Evolutionary conservation across 2,797 vertebrate species (phyloP).

Genomic region (Erpetoichthys calabaricus): DNA sequence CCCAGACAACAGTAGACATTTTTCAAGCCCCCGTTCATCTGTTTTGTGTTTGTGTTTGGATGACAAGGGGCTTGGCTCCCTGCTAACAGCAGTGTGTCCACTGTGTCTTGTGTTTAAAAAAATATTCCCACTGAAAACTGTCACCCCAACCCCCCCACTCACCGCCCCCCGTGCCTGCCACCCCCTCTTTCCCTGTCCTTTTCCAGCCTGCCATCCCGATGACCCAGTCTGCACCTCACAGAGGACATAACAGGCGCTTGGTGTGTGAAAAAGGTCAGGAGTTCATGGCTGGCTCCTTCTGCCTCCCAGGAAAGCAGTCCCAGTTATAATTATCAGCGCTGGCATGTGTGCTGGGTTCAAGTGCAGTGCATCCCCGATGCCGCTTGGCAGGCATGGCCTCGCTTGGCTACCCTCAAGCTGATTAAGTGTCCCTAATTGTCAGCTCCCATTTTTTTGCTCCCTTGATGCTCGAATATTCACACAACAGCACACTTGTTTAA

Average conservation of each 20-base stretch:
- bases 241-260: conserved; percentile 56
- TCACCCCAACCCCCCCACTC: conserved; percentile 12
- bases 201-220: conserved; percentile 43
- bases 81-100: too few relatives aligned
- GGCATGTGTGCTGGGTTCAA: conserved; percentile 62
- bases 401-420: conserved; percentile 52
- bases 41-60: too few relatives aligned
- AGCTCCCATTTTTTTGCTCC: conserved; percentile 26
- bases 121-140: not conserved
- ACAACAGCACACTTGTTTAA: conserved; percentile 19
- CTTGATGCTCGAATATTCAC: conserved; percentile 18
- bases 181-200: conserved; percentile 15
- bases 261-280: conserved; percentile 69
- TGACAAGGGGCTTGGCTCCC: too few relatives aligned
- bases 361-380: conserved; percentile 55
- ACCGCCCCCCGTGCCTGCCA: conserved; percentile 1
- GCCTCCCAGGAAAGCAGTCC: conserved; percentile 43
- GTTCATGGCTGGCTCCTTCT: conserved; percentile 51
- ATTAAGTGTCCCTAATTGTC: conserved; percentile 62
- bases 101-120: too few relatives aligned
- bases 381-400: conserved; percentile 26
- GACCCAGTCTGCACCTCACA: conserved; percentile 63
- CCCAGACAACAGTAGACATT: too few relatives aligned
- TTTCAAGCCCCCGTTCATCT: too few relatives aligned
- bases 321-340: conserved; percentile 61